Evolutionary conservation across 2,797 vertebrate species (phyloP).

Genomic region (Cichlasoma orientale): DNA sequence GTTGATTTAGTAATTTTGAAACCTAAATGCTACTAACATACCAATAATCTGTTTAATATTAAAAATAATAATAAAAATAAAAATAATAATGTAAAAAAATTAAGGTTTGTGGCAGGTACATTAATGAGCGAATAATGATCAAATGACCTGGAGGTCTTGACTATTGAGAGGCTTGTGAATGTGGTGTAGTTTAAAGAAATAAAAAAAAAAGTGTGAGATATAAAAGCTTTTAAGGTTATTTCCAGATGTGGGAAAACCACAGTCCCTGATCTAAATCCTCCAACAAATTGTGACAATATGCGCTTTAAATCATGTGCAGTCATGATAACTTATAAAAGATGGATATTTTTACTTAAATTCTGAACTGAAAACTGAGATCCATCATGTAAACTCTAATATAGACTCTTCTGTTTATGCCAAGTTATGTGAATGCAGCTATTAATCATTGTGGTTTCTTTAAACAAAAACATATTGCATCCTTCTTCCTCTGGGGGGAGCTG

Average conservation of each 20-base stretch:
- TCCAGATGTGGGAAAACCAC: not conserved
- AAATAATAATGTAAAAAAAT: not conserved
- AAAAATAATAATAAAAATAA: not conserved
- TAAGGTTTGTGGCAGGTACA: not conserved
- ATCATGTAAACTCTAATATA: not conserved
- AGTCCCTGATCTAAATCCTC: not conserved
- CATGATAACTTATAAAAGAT: not conserved
- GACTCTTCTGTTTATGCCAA: not conserved
- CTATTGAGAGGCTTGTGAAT: not conserved
- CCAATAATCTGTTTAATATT: not conserved
- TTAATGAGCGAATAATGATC: not conserved
- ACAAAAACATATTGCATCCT: not conserved
- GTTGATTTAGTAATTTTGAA: not conserved
- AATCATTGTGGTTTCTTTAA: not conserved
- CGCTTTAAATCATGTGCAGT: not conserved
- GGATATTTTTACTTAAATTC: not conserved
- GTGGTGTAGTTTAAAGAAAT: not conserved
- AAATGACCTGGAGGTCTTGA: not conserved
- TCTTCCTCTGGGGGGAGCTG: conserved; percentile 52
- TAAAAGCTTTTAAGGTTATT: not conserved
- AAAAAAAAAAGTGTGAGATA: fast-evolving
- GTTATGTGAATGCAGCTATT: not conserved
- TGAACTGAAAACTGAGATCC: not conserved
- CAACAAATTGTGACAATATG: not conserved
- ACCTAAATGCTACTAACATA: not conserved